Percentiles rank a stretch among this genome's conserved stretches.
Conservation (phyloP, 2,797 vertebrate genomes). For the Oreochromis grahami region DNA sequence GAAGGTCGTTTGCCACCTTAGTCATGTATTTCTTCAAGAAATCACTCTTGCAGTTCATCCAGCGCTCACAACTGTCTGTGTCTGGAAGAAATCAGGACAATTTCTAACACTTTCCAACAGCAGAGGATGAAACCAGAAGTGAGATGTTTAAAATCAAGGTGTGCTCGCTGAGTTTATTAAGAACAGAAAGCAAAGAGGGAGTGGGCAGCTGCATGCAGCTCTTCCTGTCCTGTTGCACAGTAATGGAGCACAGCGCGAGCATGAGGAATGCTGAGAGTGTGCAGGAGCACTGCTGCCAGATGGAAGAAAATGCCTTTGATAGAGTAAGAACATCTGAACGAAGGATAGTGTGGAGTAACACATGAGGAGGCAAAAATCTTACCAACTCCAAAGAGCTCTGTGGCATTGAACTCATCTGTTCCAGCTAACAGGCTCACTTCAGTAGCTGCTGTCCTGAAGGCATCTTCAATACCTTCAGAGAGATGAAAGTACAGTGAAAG, state of each 20-base stretch:
- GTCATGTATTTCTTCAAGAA: slow-evolving; percentile 91
- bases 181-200: slow-evolving; percentile 6
- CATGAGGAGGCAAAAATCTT: slow-evolving; percentile 61
- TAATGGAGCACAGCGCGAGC: slow-evolving; percentile 34
- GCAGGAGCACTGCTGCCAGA: slow-evolving; percentile 33
- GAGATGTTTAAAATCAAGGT: neutral
- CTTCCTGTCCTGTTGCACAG: slow-evolving; percentile 28
- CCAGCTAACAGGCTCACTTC: slow-evolving; percentile 94
- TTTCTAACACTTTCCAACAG: neutral
- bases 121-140: neutral
- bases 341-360: slow-evolving; percentile 26
- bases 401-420: slow-evolving; percentile 95
- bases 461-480: slow-evolving; percentile 89
- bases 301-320: slow-evolving; percentile 47
- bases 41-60: slow-evolving; percentile 94
- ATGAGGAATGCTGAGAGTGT: slow-evolving; percentile 50
- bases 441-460: slow-evolving; percentile 94
- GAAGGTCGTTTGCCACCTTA: slow-evolving; percentile 86
- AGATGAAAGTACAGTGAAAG: slow-evolving; percentile 8
- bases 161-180: slow-evolving; percentile 16
- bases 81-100: slow-evolving; percentile 69
- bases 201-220: neutral
- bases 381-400: slow-evolving; percentile 96
- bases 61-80: slow-evolving; percentile 93
- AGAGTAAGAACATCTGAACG: slow-evolving; percentile 25